Base-by-base conservation (phyloP, 2,113 vertebrate species). In the Synodontis membranacea region DNA sequence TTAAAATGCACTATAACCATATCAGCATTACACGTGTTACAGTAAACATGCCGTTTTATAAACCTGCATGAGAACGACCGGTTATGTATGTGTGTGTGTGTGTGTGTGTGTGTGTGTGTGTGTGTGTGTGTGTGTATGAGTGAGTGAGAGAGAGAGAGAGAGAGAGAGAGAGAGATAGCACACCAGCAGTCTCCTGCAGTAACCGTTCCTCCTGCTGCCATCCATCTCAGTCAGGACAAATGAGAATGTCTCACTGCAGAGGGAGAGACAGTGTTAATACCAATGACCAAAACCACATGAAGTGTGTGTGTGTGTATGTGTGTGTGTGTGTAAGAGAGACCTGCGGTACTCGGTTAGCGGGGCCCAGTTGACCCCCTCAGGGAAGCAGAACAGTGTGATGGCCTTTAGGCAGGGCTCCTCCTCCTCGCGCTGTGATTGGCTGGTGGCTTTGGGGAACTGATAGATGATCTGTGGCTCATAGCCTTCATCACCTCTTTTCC, bases 311-410 rank as follows among this genome's bases (percentile, higher is more conserved):
- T 4, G 28, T 25, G 17, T 46, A 11, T 46, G 52, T 66, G 19
- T 83, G 31, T 70, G 42, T 39, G 50, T 74, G 50, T n/a, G 66
- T 64, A 28, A 54, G 52, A 46, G 80, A 28, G 84, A 97, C 96
- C 96, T 97, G 89, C 90, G 90, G 85, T 95, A 96, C 62, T 96
- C 93, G 0, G 94, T 94, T 76, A 96, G 80, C 0, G 96, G 93
- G 0, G 89, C 93, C 95, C 96, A 95, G 90, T 93, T 94, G 31
- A 94, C 95, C 23, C 96, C 96, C 0, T 97, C 96, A 0, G 96
- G 96, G 89, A 97, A 97, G 90, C 96, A 97, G 91, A 97, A 97
- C 75, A 97, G 93, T 9, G 95, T 95, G 54, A 97, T 96, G 89
- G 96, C 95, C 1, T 93, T 89, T 0, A 96, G 88, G 23, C 96